Evolutionary conservation across 2,888 invertebrate species (phyloP).

Genomic region (Lasioglossum marginatum): DNA sequence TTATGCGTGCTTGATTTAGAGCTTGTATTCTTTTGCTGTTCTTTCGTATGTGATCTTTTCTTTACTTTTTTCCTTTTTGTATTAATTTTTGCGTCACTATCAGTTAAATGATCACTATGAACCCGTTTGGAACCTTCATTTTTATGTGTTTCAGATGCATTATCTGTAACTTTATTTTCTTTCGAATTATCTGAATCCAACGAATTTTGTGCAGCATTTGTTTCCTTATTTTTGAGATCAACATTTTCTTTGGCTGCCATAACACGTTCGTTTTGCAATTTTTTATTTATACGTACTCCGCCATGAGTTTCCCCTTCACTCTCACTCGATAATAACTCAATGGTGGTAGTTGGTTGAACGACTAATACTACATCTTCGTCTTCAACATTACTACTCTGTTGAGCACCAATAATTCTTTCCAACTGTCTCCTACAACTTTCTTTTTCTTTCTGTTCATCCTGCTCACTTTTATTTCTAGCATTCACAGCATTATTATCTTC

Average conservation of each 20-base stretch:
- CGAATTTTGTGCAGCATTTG: not conserved
- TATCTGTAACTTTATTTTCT: constrained; percentile 45
- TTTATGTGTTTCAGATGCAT: constrained; percentile 44
- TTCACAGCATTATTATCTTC: constrained; percentile 50
- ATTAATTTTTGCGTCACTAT: constrained; percentile 42
- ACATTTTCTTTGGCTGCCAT: constrained; percentile 48
- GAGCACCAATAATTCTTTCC: constrained; percentile 72
- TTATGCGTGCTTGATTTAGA: not conserved
- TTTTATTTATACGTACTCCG: constrained; percentile 61
- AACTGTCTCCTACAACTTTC: constrained; percentile 71
- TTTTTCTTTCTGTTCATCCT: constrained; percentile 68
- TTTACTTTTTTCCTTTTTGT: constrained; percentile 48
- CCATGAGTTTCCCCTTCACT: constrained; percentile 73
- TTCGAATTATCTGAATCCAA: constrained; percentile 21
- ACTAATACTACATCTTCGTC: constrained; percentile 83
- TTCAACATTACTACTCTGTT: constrained; percentile 71
- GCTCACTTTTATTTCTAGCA: constrained; percentile 52
- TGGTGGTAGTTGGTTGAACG: constrained; percentile 81
- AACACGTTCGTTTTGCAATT: constrained; percentile 64
- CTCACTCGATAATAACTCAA: constrained; percentile 81
- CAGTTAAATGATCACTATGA: constrained; percentile 43
- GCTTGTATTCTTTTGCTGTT: constrained; percentile 17
- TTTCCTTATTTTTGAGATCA: constrained; percentile 22
- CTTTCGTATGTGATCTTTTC: constrained; percentile 54
- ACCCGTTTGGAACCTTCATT: constrained; percentile 50